A percentile compares a stretch with the other conserved stretches of the same genome.
phyloP scores from a whole-genome alignment of 2,888 invertebrate species.

The Agrenia bidenticulata region DNA sequence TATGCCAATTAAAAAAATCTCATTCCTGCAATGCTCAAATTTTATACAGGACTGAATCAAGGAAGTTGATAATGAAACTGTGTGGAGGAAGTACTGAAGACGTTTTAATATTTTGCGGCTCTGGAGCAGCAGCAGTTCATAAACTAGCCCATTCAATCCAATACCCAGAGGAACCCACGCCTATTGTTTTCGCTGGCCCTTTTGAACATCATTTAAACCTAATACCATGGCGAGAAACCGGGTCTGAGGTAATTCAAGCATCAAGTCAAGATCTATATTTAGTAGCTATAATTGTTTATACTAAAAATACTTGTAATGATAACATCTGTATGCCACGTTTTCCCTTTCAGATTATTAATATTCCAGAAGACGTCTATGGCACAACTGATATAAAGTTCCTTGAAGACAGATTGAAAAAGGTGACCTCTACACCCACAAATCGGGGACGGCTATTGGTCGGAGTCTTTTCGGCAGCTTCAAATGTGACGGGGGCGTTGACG shows the following conservation, averaged over 20 bases:
- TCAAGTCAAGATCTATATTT: neutral
- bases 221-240: conserved; percentile 73
- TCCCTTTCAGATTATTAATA: conserved; percentile 29
- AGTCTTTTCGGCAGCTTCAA: conserved; percentile 82
- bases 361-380: conserved; percentile 34
- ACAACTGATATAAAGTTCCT: conserved; percentile 29
- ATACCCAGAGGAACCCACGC: conserved; percentile 11
- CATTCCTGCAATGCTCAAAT: too few species aligned
- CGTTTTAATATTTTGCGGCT: conserved; percentile 71
- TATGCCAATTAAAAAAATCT: too few species aligned
- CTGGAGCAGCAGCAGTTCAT: conserved; percentile 73
- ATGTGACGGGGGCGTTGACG: conserved; percentile 82
- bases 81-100: conserved; percentile 79
- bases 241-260: conserved; percentile 60
- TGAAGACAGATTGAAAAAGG: conserved; percentile 21
- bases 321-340: too few species aligned
- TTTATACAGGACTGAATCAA: conserved; percentile 75
- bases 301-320: neutral
- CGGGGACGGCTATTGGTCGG: conserved; percentile 72
- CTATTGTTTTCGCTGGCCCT: conserved; percentile 73
- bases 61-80: conserved; percentile 72
- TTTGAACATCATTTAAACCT: conserved; percentile 75
- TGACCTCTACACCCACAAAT: conserved; percentile 28
- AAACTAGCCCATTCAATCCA: conserved; percentile 65
- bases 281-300: neutral